These are phyloP conservation scores for Sciurus niger DNA, from an alignment of 2,113 vertebrate genomes.

Conservation along the genomic window DNA sequence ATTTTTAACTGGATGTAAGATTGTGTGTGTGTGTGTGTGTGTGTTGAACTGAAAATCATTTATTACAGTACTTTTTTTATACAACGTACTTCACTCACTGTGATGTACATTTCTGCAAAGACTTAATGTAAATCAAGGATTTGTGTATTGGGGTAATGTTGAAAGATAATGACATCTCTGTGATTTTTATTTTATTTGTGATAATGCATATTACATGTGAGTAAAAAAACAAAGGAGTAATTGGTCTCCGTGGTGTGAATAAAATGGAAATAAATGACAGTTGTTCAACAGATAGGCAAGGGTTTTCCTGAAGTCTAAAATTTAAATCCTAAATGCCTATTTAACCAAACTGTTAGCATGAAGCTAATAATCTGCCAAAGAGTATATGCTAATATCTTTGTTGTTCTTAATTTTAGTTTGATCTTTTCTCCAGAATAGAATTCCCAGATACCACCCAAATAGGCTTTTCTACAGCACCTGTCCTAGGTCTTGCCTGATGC, in stretches of 20 bases:
- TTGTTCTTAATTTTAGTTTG: constrained; percentile 66
- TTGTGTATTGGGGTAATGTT: constrained; percentile 54
- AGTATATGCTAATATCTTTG: background rate
- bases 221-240: constrained; percentile 55
- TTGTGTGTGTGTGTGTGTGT: constrained; percentile 44
- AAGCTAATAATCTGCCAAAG: constrained; percentile 47
- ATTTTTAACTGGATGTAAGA: constrained; percentile 47
- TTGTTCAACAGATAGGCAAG: constrained; percentile 31
- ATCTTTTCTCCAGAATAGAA: constrained; percentile 59
- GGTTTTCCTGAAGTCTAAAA: constrained; percentile 56
- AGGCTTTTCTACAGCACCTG: background rate
- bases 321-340: constrained; percentile 26
- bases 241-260: constrained; percentile 20
- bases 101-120: constrained; percentile 47
- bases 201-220: constrained; percentile 26
- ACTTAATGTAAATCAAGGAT: constrained; percentile 52
- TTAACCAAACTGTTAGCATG: constrained; percentile 3
- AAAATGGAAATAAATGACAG: constrained; percentile 49
- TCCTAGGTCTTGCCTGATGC: background rate
- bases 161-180: constrained; percentile 23
- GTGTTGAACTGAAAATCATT: constrained; percentile 66
- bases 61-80: constrained; percentile 47
- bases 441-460: constrained; percentile 21
- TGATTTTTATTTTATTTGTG: constrained; percentile 71
- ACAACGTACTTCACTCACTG: constrained; percentile 31